These are phyloP conservation scores for Hirtodrosophila trivittata DNA, from an alignment of 2,888 invertebrate species.

Conservation along the genomic window DNA sequence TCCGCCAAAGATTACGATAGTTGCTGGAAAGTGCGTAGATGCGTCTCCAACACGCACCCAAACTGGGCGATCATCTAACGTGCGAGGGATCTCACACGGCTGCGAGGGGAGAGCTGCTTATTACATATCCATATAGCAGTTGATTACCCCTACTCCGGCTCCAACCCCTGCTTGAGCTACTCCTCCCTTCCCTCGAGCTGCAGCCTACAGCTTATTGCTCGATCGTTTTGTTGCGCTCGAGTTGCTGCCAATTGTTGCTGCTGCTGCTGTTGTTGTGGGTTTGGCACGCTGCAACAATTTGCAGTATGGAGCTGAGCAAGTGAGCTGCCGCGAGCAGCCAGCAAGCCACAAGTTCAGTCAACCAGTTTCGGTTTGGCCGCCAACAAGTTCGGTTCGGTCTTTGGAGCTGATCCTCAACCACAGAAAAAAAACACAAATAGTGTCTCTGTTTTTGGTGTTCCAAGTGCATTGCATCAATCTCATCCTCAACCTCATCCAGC, in stretches of 20 bases:
- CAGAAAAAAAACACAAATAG: too few relatives aligned
- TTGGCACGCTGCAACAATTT: slow-evolving; percentile 34
- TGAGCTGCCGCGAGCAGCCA: slow-evolving; percentile 1
- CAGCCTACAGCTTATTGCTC: slow-evolving; percentile 18
- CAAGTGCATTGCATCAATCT: too few relatives aligned
- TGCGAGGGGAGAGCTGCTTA: not conserved
- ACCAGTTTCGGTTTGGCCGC: slow-evolving; percentile 67
- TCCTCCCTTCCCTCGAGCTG: slow-evolving; percentile 10
- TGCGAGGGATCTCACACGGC: not conserved
- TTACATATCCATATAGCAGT: not conserved
- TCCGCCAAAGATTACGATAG: slow-evolving; percentile 33
- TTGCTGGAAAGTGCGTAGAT: slow-evolving; percentile 52
- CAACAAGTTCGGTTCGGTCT: slow-evolving; percentile 62
- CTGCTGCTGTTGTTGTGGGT: slow-evolving; percentile 24
- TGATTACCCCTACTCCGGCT: not conserved
- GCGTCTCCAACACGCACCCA: slow-evolving; percentile 10
- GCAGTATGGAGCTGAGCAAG: not conserved
- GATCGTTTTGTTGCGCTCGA: slow-evolving; percentile 66
- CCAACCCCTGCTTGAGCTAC: not conserved
- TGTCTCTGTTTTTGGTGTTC: too few relatives aligned
- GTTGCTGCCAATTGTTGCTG: slow-evolving; percentile 47
- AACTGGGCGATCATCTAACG: slow-evolving; percentile 21
- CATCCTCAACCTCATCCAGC: too few relatives aligned
- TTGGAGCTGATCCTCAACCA: slow-evolving; percentile 11
- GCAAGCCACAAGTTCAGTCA: slow-evolving; percentile 64